Evolutionary conservation across 2,797 vertebrate genomes (phyloP).

Genomic region (Menidia menidia): DNA sequence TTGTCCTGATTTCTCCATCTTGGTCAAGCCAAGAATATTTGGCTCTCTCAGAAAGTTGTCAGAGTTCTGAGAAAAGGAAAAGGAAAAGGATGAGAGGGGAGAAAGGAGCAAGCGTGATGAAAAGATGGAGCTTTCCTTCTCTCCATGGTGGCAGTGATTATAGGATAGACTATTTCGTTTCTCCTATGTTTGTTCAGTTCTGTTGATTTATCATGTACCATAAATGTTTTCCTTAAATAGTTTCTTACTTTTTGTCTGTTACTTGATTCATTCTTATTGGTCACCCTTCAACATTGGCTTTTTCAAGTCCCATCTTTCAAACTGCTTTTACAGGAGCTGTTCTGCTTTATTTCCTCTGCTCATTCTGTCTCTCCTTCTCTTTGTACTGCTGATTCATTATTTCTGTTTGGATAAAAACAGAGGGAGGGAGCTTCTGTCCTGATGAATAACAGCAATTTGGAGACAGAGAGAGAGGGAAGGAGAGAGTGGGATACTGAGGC

Average conservation of each 20-base stretch:
- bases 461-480: constrained; percentile 26
- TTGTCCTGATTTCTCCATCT: constrained; percentile 40
- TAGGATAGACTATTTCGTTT: constrained; percentile 18
- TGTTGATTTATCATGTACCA: not conserved
- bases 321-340: not conserved
- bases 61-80: constrained; percentile 14
- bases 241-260: not conserved
- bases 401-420: constrained; percentile 62
- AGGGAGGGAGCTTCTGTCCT: constrained; percentile 67
- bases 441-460: constrained; percentile 56
- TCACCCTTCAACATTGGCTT: too few species aligned
- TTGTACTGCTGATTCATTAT: constrained; percentile 58
- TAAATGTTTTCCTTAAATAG: not conserved
- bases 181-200: not conserved
- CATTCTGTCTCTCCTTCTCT: constrained; percentile 29
- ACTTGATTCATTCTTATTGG: too few species aligned
- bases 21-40: constrained; percentile 52
- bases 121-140: too few species aligned
- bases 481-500: constrained; percentile 36
- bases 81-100: too few species aligned
- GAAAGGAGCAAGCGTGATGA: too few species aligned
- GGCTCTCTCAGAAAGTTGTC: constrained; percentile 51
- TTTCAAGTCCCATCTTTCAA: too few species aligned
- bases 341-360: constrained; percentile 32
- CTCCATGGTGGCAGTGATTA: not conserved